Base-by-base conservation (phyloP, 2,888 invertebrate species). In the Creontiades dilutus region DNA sequence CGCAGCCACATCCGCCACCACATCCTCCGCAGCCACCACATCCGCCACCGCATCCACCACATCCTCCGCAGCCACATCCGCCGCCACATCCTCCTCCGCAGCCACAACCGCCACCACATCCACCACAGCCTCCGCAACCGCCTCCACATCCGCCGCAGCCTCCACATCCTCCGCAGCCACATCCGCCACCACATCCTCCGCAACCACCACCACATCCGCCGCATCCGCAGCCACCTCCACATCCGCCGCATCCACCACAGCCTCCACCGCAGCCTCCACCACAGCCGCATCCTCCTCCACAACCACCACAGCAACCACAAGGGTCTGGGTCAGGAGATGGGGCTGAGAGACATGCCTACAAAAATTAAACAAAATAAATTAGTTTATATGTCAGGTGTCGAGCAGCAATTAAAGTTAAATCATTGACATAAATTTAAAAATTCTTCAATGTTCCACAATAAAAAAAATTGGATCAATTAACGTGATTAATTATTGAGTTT, bases 191-290 rank as follows among this genome's bases (percentile, higher is more conserved):
- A 16, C 82, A 28, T 16, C 82, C 19, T 13, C 82, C 82, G 19
- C 82, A 19, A 16, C 82, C 19, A 0, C 55, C 82, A 82, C 82
- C 19, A 7, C 48, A 52, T 19, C 82, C 19, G 4, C 48, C 80
- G 16, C 82, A 14, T 5, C 55, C 82, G 19, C 82, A 19, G 13
- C 48, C 52, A 19, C 82, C 19, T 47, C 48, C 82, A 52, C 55
- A 46, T 14, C 28, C 28, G 46, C 55, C 27, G 16, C 57, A 16
- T 9, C 47, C 27, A 13, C 85, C 28, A 57, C 85, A 23, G 4
- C 85, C 28, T 7, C 78, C 78, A 19, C 78, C 80, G 46, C 80
- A 80, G 16, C 80, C 76, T 76, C 76, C 80, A n/a, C 82, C 47
- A 19, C 48, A 28, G n/a, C 85, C 85, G 1, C 61, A 11, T 14